A percentile compares a stretch with the other conserved stretches of the same genome.
Conservation (phyloP, 2,888 invertebrate species). For the Eupithecia abbreviata region DNA sequence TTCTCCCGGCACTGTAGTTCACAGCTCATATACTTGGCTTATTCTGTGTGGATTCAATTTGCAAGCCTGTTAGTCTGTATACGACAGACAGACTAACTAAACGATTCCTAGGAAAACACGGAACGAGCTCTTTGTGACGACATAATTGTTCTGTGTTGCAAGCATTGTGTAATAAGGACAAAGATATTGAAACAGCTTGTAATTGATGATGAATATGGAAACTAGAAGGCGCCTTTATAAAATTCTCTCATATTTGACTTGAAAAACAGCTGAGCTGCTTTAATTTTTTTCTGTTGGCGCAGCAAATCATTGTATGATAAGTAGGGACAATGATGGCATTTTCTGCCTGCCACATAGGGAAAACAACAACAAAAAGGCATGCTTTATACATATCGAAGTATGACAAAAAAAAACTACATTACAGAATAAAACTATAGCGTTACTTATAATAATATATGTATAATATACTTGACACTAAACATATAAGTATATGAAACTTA, state of each 20-base stretch:
- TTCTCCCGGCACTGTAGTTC: conserved; percentile 22
- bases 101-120: background rate
- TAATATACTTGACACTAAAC: too few species aligned
- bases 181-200: background rate
- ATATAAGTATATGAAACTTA: too few species aligned
- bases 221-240: background rate
- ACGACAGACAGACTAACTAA: background rate
- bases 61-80: background rate
- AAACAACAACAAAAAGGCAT: too few species aligned
- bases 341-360: too few species aligned
- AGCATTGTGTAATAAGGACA: background rate
- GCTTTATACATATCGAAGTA: too few species aligned
- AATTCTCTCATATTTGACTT: background rate
- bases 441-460: too few species aligned
- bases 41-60: conserved; percentile 5
- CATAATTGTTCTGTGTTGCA: background rate
- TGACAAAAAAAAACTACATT: too few species aligned
- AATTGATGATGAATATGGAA: background rate
- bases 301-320: too few species aligned
- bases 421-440: too few species aligned
- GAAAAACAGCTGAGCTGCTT: too few species aligned
- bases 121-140: background rate
- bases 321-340: too few species aligned
- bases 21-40: background rate
- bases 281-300: background rate